These are phyloP conservation scores for Orientallactaga sibirica DNA, from an alignment of 2,797 vertebrate genomes.

Conservation along the genomic window DNA sequence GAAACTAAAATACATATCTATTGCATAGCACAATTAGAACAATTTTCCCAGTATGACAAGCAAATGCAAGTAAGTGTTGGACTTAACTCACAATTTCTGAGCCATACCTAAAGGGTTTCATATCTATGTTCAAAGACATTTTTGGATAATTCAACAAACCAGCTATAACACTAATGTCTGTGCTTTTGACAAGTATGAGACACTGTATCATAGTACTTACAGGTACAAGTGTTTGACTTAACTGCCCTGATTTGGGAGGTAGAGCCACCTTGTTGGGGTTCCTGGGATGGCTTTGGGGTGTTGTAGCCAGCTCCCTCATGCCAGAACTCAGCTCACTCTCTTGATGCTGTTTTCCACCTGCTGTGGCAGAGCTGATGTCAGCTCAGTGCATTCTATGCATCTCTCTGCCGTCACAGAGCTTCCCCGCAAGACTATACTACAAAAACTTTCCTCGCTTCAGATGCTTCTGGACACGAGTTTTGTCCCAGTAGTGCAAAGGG, in stretches of 20 bases:
- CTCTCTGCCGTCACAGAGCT: no score
- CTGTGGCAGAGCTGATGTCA: no score
- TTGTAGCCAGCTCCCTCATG: no score
- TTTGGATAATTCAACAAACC: conserved; percentile 15
- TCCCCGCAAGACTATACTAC: no score
- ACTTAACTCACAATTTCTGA: conserved; percentile 36
- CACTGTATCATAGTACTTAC: neutral
- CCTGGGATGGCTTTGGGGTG: no score
- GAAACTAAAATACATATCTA: conserved; percentile 21
- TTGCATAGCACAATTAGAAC: neutral
- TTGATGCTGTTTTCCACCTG: no score
- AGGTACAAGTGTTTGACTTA: neutral
- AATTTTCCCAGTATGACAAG: neutral
- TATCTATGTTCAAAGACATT: neutral
- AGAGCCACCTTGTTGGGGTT: no score
- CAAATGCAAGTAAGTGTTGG: neutral
- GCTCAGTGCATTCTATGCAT: no score
- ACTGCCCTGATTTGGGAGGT: neutral
- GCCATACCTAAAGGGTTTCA: neutral
- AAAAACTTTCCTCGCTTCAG: no score
- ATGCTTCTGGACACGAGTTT: no score
- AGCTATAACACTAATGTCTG: neutral
- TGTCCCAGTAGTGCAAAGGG: no score
- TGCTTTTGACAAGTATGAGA: neutral
- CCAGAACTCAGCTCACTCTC: no score